Conservation (phyloP, 2,113 vertebrate species). For the Melospiza georgiana region DNA sequence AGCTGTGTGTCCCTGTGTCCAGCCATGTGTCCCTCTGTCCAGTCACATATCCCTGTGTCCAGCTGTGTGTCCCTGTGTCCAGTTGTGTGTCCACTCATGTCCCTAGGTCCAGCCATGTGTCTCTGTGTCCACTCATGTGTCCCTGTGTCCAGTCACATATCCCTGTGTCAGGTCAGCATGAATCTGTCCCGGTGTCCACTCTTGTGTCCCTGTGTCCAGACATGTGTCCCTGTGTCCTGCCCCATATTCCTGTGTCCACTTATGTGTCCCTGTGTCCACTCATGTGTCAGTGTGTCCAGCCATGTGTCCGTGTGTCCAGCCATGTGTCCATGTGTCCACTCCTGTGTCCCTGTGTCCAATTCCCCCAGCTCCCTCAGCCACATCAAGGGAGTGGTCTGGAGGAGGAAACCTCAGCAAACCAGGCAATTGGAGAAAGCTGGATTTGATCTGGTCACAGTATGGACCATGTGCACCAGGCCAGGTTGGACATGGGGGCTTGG, state of each 20-base stretch:
- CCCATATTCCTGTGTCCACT: too few species aligned
- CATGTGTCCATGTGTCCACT: neutral
- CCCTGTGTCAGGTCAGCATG: neutral
- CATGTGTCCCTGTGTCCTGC: neutral
- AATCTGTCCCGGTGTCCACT: neutral
- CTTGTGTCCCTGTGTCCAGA: neutral
- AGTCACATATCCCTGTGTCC: too few species aligned
- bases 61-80: neutral
- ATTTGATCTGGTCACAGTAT: rapidly evolving
- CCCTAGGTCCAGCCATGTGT: neutral
- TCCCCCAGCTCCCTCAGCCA: neutral
- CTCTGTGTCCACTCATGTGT: too few species aligned
- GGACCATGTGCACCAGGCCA: neutral
- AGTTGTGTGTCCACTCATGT: neutral
- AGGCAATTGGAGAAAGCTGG: neutral
- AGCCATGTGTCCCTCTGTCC: neutral
- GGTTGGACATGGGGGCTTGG: neutral
- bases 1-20: neutral
- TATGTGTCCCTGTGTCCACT: neutral
- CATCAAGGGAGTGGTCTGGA: neutral
- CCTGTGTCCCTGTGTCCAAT: neutral
- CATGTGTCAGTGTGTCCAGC: neutral
- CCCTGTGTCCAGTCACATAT: too few species aligned
- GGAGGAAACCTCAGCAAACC: neutral
- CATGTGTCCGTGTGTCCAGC: neutral